A percentile compares a stretch with the other conserved stretches of the same genome.
Conservation (phyloP, 2,888 invertebrate species). For the Drosophila kokeensis region DNA sequence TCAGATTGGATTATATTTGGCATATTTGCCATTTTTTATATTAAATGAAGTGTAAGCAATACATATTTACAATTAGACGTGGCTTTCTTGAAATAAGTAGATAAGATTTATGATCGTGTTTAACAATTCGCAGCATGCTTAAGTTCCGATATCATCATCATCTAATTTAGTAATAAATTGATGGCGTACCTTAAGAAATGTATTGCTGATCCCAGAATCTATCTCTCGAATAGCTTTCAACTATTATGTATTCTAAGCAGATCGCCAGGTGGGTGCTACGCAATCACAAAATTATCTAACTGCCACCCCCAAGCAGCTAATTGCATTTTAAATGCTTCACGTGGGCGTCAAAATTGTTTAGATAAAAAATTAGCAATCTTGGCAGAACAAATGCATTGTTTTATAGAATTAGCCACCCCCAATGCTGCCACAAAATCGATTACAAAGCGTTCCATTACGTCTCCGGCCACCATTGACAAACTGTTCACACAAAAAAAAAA, state of each 20-base stretch:
- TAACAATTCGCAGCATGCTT: background rate
- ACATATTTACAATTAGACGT: background rate
- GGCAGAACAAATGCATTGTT: constrained; percentile 45
- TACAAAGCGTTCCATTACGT: constrained; percentile 43
- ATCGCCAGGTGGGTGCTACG: constrained; percentile 7
- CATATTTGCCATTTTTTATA: no score
- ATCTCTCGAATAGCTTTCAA: background rate
- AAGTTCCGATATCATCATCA: background rate
- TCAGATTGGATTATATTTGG: no score
- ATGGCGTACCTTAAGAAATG: background rate
- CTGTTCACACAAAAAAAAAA: constrained; percentile 14
- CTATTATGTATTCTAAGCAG: constrained; percentile 44
- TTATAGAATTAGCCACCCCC: constrained; percentile 3
- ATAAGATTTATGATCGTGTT: background rate
- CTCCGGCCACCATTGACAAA: constrained; percentile 31
- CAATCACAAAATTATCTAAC: constrained; percentile 27
- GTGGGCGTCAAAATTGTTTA: constrained; percentile 45
- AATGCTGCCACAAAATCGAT: constrained; percentile 17
- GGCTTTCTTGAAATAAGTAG: background rate
- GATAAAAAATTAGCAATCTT: constrained; percentile 25
- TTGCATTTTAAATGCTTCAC: constrained; percentile 47
- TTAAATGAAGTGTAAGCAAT: background rate
- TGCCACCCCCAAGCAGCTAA: constrained; percentile 25
- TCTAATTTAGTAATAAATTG: background rate
- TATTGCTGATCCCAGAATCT: constrained; percentile 10